Conservation (phyloP, 2,888 invertebrate genomes). For the Athrips mouffetella region DNA sequence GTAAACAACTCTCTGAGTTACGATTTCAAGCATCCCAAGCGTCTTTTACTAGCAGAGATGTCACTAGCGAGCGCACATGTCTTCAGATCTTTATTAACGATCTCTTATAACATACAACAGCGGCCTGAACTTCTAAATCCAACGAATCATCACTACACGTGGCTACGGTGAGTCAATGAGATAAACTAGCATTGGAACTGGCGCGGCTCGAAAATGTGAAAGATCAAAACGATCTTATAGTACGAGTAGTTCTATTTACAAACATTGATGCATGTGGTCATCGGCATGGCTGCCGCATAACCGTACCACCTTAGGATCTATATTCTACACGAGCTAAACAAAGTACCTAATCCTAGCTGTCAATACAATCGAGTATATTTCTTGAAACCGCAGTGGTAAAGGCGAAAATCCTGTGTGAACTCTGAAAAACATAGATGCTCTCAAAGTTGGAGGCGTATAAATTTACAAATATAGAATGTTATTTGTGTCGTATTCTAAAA, state of each 20-base stretch:
- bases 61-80: constrained; percentile 44
- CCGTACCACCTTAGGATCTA: constrained; percentile 66
- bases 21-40: constrained; percentile 40
- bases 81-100: constrained; percentile 30
- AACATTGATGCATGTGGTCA: constrained; percentile 79
- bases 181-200: constrained; percentile 44
- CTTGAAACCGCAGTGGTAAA: constrained; percentile 38
- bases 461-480: constrained; percentile 77
- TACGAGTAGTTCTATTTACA: constrained; percentile 72
- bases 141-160: constrained; percentile 32
- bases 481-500: constrained; percentile 79
- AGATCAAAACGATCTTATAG: constrained; percentile 50
- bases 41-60: constrained; percentile 48
- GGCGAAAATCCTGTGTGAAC: constrained; percentile 37
- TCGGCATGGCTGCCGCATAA: constrained; percentile 73
- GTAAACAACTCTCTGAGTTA: constrained; percentile 56
- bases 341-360: constrained; percentile 38
- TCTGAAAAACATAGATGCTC: constrained; percentile 48
- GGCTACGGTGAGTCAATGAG: constrained; percentile 30
- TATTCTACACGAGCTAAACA: constrained; percentile 58
- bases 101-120: constrained; percentile 25
- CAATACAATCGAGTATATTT: constrained; percentile 33
- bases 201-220: constrained; percentile 38
- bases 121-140: constrained; percentile 34
- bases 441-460: constrained; percentile 67